These are phyloP conservation scores for Norana najaformis DNA, from an alignment of 2,888 invertebrate species.

Conservation along the genomic window DNA sequence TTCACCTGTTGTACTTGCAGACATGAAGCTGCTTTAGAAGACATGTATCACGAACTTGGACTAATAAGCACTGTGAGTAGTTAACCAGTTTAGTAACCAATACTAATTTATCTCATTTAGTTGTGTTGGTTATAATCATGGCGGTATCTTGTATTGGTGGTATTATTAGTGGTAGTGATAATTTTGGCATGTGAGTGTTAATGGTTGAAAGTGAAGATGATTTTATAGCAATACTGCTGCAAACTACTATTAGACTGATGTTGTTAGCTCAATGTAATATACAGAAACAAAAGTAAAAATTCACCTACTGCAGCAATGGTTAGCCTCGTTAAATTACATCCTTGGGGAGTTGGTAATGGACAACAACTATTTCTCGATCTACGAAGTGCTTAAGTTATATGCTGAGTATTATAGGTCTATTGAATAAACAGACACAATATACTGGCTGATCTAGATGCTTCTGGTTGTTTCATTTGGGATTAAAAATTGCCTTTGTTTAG, in stretches of 20 bases:
- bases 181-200: not conserved
- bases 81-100: not conserved
- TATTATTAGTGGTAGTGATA: not conserved
- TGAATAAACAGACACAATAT: no score
- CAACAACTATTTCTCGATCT: no score
- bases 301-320: no score
- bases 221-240: not conserved
- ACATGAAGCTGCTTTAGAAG: conserved; percentile 59
- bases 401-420: no score
- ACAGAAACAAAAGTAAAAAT: not conserved
- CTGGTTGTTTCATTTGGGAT: no score
- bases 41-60: conserved; percentile 59
- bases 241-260: no score
- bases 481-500: no score
- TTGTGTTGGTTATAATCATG: not conserved
- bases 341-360: no score
- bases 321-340: no score
- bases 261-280: not conserved
- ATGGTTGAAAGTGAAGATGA: not conserved
- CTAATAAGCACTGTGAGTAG: conserved; percentile 55
- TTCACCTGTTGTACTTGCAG: conserved; percentile 28
- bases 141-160: not conserved
- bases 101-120: not conserved
- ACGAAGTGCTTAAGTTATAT: no score
- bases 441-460: no score